Evolutionary conservation across 1,140 invertebrate species (phyloP).

Genomic region (Aphelenchoides fujianensis): DNA sequence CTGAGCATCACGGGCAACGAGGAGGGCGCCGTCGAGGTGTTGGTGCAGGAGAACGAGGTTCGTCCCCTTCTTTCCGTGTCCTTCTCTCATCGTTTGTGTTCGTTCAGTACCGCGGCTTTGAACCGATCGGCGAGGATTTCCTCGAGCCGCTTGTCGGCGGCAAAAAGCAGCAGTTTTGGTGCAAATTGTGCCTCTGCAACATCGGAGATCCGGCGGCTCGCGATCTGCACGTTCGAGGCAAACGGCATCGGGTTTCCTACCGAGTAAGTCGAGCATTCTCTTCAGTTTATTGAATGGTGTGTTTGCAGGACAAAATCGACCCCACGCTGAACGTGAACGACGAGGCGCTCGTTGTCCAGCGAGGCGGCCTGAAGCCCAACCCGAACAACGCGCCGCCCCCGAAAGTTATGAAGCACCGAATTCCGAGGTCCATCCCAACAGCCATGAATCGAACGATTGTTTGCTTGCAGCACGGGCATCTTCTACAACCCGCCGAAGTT

Average conservation of each 20-base stretch:
- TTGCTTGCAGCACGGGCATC: no score
- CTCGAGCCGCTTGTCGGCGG: constrained; percentile 93
- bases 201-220: constrained; percentile 99
- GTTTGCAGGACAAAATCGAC: constrained; percentile 70
- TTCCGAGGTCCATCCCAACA: no score
- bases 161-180: constrained; percentile 72
- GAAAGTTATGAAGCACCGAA: no score
- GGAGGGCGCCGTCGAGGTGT: background rate
- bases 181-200: constrained; percentile 95
- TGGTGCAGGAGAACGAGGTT: no score
- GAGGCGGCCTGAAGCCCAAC: no score
- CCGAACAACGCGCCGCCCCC: no score
- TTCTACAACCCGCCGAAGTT: no score
- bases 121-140: constrained; percentile 95
- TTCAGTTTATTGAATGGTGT: background rate
- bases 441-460: background rate
- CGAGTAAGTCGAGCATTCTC: constrained; percentile 68
- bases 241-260: constrained; percentile 90
- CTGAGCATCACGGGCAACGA: constrained; percentile 9
- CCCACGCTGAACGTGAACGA: constrained; percentile 76
- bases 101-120: constrained; percentile 70
- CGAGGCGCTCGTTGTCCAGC: no score
- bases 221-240: constrained; percentile 98
- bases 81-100: no score
- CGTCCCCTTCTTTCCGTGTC: no score